Conservation (phyloP, 2,113 vertebrate genomes). For the Octodon degus region DNA sequence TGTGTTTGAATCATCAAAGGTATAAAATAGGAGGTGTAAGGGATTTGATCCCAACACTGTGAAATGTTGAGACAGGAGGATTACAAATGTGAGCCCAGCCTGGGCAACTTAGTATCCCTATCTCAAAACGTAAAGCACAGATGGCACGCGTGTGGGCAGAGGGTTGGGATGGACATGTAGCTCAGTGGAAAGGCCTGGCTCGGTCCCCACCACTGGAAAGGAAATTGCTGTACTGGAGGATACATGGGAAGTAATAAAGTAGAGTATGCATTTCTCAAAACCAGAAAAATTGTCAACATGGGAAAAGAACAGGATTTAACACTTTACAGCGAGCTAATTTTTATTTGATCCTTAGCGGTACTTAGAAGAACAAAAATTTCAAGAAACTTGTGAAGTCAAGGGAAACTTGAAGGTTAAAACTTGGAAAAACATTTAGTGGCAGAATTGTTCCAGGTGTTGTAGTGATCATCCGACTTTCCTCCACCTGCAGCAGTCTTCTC, state of each 20-base stretch:
- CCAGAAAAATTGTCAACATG: not conserved
- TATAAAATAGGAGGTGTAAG: not conserved
- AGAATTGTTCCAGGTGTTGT: conserved; percentile 24
- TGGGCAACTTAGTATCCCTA: not conserved
- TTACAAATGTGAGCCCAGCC: not conserved
- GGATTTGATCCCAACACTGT: not conserved
- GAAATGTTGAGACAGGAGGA: not conserved
- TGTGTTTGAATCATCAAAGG: not conserved
- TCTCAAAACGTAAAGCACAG: not conserved
- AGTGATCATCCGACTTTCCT: not conserved
- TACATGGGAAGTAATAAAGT: not conserved
- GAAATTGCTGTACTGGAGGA: not conserved
- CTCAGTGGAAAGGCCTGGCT: not conserved
- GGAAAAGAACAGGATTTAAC: conserved; percentile 12
- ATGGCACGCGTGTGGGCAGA: not conserved
- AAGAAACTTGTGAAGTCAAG: not conserved
- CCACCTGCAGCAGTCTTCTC: not conserved
- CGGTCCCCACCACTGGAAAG: not conserved
- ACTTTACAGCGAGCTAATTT: not conserved
- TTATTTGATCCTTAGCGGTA: conserved; percentile 27
- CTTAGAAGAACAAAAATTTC: conserved; percentile 9
- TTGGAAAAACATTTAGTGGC: not conserved
- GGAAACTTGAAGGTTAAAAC: not conserved
- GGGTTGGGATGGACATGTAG: not conserved
- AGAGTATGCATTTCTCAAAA: not conserved